Base-by-base conservation (phyloP, 2,797 vertebrate genomes). In the Falco cherrug region DNA sequence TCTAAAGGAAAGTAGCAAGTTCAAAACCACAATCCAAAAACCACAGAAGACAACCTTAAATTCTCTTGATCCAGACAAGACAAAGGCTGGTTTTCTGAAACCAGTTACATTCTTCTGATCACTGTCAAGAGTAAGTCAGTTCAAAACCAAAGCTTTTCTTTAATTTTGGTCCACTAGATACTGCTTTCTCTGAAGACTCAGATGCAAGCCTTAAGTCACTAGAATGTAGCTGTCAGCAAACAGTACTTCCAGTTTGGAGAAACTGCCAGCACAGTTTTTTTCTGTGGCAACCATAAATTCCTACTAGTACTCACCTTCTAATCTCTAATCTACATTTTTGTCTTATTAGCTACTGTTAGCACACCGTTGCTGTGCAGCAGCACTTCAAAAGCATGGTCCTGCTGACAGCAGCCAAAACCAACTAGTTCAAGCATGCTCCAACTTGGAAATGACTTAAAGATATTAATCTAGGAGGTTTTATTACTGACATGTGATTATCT, bases 261-360 rank as follows among this genome's bases (percentile, higher is more conserved):
- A 91, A 56, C 28, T 63, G 48, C 54, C 56, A 94, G 45, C 43
- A 33, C 10, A 26, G 28, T 61, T 88, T 37, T 86, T 60, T 82
- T 79, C 76, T 89, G 45, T 0, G 18, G 65, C 43, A 94, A 60
- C 51, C 18, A 41, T 61, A 73, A 88, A 51, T 70, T 89, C 71
- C 60, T 89, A 26, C 35, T 85, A 60, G 79, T 94, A 87, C 45
- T 90, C 60, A 92, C 85, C 76, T 95, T 81, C 69, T 90, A 95
- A 90, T 43, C 65, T 87, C 74, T 90, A 75, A 87, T 67, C 37
- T 75, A 47, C 1, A 0, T 73, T 47, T 69, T 85, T 89, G 59
- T 28, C 48, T 84, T 87, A 82, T 73, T 69, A 84, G 53, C 64
- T 94, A 84, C 89, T 73, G 39, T 69, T 82, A 89, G 45, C 48